These are phyloP conservation scores for Pemphigus obesinymphae DNA, from an alignment of 1,140 invertebrate genomes.

Conservation along the genomic window DNA sequence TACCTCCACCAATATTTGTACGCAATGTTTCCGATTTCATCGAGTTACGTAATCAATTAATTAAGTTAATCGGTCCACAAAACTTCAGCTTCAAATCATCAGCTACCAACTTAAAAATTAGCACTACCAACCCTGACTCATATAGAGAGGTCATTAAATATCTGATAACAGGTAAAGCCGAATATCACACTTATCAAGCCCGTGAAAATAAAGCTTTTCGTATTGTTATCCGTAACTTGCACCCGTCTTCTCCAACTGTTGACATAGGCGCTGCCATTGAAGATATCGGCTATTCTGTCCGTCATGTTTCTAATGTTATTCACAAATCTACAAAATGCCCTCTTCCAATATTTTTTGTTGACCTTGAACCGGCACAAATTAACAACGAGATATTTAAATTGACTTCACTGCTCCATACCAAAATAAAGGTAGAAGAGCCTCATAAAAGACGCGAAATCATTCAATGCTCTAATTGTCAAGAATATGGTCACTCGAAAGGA, in stretches of 20 bases:
- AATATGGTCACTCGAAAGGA: neutral
- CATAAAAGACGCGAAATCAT: neutral
- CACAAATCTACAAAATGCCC: neutral
- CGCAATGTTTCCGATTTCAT: neutral
- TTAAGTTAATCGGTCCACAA: neutral
- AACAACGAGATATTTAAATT: neutral
- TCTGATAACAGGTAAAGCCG: neutral
- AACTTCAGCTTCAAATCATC: neutral
- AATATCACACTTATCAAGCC: neutral
- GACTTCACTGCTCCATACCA: neutral
- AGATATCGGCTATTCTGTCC: neutral
- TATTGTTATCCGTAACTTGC: neutral
- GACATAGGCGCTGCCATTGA: neutral
- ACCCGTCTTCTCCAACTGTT: neutral
- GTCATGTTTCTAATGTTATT: neutral
- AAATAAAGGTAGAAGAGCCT: neutral
- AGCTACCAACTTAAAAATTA: neutral
- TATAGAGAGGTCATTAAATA: neutral
- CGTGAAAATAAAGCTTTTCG: neutral
- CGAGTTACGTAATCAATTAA: neutral
- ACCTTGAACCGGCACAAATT: neutral
- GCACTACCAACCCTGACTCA: neutral
- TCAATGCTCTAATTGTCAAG: neutral
- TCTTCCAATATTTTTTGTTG: neutral
- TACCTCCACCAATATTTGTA: neutral